Base-by-base conservation (phyloP, 37 sponge, comb jelly and placozoan genomes). In the Petrosia ficiformis region DNA sequence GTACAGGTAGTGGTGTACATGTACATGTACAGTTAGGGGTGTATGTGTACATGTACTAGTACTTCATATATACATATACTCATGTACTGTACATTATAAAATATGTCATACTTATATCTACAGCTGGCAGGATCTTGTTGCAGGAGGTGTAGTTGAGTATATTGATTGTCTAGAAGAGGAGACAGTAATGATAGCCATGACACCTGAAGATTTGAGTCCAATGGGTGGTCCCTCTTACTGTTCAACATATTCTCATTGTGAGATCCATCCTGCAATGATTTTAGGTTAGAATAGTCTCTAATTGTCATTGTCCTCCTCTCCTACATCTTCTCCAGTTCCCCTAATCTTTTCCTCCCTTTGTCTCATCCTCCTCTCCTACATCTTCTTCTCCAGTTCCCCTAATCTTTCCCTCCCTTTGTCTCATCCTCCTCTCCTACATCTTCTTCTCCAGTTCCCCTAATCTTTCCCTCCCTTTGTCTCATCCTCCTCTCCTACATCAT, bases 191-290 rank as follows among this genome's bases (percentile, higher is more conserved):
- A 88, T 99, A 28, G 99, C 99, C 16, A 99, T 99, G 99, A 80
- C 84, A 22, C 99, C 99, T 6, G 99, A 99, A 32, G 92, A 99
- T 65, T 82, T 99, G 11, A 70, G 72, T 57, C 14, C 63, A 26
- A 88, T 84, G 65, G 63, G 81, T 40, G 89, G 86, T 16, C 42
- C 59, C 29, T 79, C 75, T 33, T 99, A 99, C 80, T 99, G 95
- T 72, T 87, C 94, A 67, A 99, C 99, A 6, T 99, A 96, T 87
- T 96, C 99, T 25, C 99, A 99, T 87, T 99, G 97, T 44, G 99
- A 99, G 83, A 96, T 99, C 70, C 99, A 99, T 77, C 99, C 99
- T 11, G 84, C 94, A 60, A 99, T 99, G 99, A 95, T 99, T n/a
- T 80, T 99, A 31, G 99, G 99, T 58, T 72, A 69, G 80, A 77